A percentile compares a stretch with the other conserved stretches of the same genome.
phyloP scores from a whole-genome alignment of 2,797 vertebrate genomes.

The Lindbergichthys nudifrons region DNA sequence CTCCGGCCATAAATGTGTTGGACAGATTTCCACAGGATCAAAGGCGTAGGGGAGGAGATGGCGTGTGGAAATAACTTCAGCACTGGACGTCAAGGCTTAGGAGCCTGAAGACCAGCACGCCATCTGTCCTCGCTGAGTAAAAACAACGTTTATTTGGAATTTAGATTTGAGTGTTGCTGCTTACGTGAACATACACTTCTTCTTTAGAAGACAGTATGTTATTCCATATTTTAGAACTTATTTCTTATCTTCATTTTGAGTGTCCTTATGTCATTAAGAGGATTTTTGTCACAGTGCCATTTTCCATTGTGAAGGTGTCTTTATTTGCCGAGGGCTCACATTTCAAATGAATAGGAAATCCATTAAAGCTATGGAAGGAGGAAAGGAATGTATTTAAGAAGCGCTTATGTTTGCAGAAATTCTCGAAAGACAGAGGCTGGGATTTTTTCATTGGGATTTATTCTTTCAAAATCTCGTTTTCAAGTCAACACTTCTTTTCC shows the following conservation, averaged over 20 bases:
- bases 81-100: slow-evolving; percentile 46
- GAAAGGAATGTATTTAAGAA: too few relatives aligned
- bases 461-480: neutral
- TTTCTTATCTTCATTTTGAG: neutral
- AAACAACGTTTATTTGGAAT: slow-evolving; percentile 5
- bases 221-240: neutral
- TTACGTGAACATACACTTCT: neutral
- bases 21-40: slow-evolving; percentile 74
- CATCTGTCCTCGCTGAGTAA: slow-evolving; percentile 1
- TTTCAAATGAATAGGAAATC: slow-evolving; percentile 10
- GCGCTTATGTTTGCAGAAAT: too few relatives aligned
- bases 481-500: neutral
- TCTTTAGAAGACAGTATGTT: neutral
- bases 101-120: slow-evolving; percentile 31
- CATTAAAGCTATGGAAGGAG: neutral
- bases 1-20: slow-evolving; percentile 73
- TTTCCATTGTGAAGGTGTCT: neutral
- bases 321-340: neutral
- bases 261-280: neutral
- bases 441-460: too few relatives aligned
- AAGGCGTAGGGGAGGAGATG: slow-evolving; percentile 46
- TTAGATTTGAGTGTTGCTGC: neutral
- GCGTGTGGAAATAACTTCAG: slow-evolving; percentile 58
- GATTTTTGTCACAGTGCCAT: neutral
- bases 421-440: too few relatives aligned